Evolutionary conservation across 2,113 vertebrate genomes (phyloP), one percentile per base, ranked within the genome.

Genomic region (Rhineura floridana): DNA sequence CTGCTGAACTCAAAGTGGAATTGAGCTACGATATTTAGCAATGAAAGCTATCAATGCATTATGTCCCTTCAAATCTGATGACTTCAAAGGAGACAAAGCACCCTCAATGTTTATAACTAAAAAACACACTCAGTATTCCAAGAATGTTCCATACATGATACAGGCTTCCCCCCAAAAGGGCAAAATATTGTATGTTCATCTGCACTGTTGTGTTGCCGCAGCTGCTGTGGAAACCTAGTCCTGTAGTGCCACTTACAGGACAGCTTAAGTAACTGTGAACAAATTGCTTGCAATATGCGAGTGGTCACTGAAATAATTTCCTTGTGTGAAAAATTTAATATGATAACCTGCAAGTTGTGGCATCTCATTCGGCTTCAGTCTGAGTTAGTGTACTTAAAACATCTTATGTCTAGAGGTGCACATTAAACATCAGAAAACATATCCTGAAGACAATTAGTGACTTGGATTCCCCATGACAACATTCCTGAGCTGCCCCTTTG

Each of bases 171-270:
- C 17, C 67, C 11, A 76, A 76, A 85, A 44, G 33, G 76, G 70
- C 70, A 62, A 73, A 46, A 21, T n/a, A 19, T 9, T 77, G n/a
- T n/a, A n/a, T n/a, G 46, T 69, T 48, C 55, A n/a, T 46, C 39
- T 77, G 4, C 13, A 30, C 13, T 59, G 25, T 12, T 42, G 6
- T 25, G 13, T 44, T 5, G 75, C 50, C 28, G 23, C 33, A 83
- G 42, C 28, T 87, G 36, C 1, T 0, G 0, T 0, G 73, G 81
- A 94, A 91, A 90, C 2, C 69, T 72, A 65, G 91, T 95, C 93
- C 93, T 94, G 89, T 83, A 95, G 91, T 95, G 95, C 94, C 95
- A 89, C 94, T 93, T 92, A 87, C 87, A 92, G 95, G 94, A 78
- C 25, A 83, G 21, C 46, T 28, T 21, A 46, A 62, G 59, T 59